Evolutionary conservation across 2,888 invertebrate genomes (phyloP).

Genomic region (Euspilapteryx auroguttella): DNA sequence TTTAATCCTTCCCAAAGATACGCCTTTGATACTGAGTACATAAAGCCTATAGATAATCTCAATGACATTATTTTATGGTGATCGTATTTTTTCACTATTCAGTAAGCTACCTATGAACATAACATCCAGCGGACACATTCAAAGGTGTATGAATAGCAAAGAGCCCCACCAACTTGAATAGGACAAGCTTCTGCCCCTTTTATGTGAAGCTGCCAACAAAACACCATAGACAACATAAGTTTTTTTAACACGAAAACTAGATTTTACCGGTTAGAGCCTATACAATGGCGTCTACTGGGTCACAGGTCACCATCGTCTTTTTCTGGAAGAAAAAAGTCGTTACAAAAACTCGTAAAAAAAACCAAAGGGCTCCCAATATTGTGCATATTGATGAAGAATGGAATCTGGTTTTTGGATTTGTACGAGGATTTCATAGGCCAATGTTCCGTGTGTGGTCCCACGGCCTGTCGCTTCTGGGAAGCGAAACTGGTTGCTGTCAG

Average conservation of each 20-base stretch:
- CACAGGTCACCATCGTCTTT: constrained; percentile 51
- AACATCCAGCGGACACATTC: no score
- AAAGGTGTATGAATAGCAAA: no score
- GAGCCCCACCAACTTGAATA: no score
- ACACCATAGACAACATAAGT: not conserved
- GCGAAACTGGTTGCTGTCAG: constrained; percentile 7
- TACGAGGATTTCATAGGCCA: constrained; percentile 16
- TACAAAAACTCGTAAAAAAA: constrained; percentile 37
- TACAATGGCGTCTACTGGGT: constrained; percentile 32
- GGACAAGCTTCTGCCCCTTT: no score
- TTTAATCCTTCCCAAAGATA: no score
- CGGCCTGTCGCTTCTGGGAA: constrained; percentile 37
- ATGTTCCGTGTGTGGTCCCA: constrained; percentile 48
- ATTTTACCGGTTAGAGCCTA: no score
- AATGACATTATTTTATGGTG: no score
- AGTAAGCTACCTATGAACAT: no score
- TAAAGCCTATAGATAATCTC: no score
- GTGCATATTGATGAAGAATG: constrained; percentile 61
- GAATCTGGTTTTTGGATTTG: constrained; percentile 50
- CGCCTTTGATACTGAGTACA: no score
- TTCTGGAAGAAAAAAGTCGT: constrained; percentile 49
- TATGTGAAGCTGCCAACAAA: not conserved
- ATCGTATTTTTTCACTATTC: no score
- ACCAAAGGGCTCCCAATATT: constrained; percentile 49
- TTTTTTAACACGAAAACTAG: constrained; percentile 42